Evolutionary conservation across 2,888 invertebrate genomes (phyloP).

Genomic region (Polydrusus pterygomalis): DNA sequence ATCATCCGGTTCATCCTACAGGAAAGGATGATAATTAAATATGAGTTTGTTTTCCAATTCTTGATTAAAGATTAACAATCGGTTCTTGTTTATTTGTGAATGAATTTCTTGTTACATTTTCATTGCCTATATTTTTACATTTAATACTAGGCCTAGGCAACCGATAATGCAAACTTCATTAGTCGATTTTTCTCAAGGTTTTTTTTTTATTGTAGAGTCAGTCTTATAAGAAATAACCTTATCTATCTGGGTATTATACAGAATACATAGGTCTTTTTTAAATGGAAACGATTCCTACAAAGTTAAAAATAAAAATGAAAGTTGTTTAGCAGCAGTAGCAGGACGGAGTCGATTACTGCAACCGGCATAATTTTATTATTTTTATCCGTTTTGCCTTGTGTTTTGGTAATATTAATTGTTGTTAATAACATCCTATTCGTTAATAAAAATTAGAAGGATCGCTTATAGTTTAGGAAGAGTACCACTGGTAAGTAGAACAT

Average conservation of each 20-base stretch:
- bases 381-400: background rate
- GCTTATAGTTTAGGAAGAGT: background rate
- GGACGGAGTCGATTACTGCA: background rate
- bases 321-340: constrained; percentile 7
- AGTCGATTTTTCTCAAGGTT: background rate
- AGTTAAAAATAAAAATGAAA: constrained; percentile 11
- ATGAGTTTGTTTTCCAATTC: too few species aligned
- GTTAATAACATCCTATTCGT: background rate
- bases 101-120: too few species aligned
- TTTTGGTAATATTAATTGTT: constrained; percentile 8
- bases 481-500: background rate
- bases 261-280: background rate
- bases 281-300: background rate
- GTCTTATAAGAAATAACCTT: background rate
- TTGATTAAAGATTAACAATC: too few species aligned
- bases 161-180: background rate
- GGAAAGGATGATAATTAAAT: constrained; percentile 69
- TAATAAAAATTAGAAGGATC: background rate
- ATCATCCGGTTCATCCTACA: constrained; percentile 84
- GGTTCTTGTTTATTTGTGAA: too few species aligned
- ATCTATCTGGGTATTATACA: background rate
- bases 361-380: background rate
- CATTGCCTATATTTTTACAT: too few species aligned
- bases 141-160: background rate
- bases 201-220: background rate